Evolutionary conservation across 2,888 invertebrate genomes (phyloP).

Genomic region (Lymantria monacha): DNA sequence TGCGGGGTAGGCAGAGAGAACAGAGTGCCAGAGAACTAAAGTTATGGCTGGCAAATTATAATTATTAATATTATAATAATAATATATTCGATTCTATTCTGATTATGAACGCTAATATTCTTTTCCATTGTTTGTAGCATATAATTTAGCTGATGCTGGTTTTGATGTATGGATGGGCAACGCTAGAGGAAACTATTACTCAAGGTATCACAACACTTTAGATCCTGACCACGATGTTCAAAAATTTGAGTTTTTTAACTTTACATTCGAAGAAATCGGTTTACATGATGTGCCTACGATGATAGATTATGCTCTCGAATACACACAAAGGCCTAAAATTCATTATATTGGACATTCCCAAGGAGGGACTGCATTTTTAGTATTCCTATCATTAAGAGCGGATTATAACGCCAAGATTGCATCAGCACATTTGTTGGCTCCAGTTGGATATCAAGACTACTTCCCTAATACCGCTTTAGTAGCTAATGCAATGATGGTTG

Average conservation of each 20-base stretch:
- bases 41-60: too few relatives aligned
- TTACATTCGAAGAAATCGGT: conserved; percentile 65
- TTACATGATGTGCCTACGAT: conserved; percentile 56
- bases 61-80: too few relatives aligned
- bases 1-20: too few relatives aligned
- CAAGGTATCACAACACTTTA: conserved; percentile 77
- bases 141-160: conserved; percentile 84
- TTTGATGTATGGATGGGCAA: conserved; percentile 93
- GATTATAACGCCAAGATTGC: conserved; percentile 58
- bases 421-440: conserved; percentile 61
- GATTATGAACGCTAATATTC: not conserved
- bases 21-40: too few relatives aligned
- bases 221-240: conserved; percentile 46
- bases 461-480: conserved; percentile 39
- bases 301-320: conserved; percentile 55
- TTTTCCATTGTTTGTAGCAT: conserved; percentile 70
- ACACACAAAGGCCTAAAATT: conserved; percentile 46
- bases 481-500: conserved; percentile 31
- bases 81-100: too few relatives aligned
- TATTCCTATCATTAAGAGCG: conserved; percentile 49
- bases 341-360: conserved; percentile 73
- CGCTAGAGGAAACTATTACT: conserved; percentile 88
- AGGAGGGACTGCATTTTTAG: conserved; percentile 62
- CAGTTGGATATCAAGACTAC: conserved; percentile 52
- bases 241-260: conserved; percentile 57